Conservation (phyloP, 2,797 vertebrate genomes). For the Numenius phaeopus region DNA sequence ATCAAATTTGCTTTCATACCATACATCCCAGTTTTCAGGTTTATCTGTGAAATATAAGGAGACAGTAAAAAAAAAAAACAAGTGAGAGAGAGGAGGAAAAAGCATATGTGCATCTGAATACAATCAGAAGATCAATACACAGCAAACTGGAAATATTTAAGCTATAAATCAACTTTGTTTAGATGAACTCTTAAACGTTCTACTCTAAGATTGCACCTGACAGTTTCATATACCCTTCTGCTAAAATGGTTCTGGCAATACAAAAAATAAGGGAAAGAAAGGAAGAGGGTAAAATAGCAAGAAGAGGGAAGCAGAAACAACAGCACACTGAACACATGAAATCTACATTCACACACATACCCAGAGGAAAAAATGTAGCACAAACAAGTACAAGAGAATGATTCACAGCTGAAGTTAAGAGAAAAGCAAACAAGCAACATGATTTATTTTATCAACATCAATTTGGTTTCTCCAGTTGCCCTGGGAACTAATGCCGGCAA, state of each 20-base stretch:
- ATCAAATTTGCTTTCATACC: conserved; percentile 98
- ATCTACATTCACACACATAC: not conserved
- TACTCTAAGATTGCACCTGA: not conserved
- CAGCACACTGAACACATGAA: not conserved
- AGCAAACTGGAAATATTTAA: not conserved
- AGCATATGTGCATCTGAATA: not conserved
- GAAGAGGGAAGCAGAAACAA: not conserved
- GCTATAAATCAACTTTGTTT: not conserved
- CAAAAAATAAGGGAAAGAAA: not conserved
- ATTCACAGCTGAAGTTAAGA: not conserved
- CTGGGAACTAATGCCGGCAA: not conserved
- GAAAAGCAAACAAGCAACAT: conserved; percentile 1
- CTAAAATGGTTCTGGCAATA: not conserved
- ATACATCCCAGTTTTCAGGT: conserved; percentile 95
- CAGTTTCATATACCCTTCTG: not conserved
- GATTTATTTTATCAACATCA: not conserved
- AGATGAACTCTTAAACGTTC: not conserved
- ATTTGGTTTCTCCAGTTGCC: not conserved
- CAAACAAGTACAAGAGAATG: not conserved
- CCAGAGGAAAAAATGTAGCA: not conserved
- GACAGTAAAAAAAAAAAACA: not conserved
- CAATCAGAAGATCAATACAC: not conserved
- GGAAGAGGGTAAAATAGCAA: not conserved
- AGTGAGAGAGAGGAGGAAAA: not conserved
- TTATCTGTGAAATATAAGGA: conserved; percentile 86